Evolutionary conservation across 2,113 vertebrate species (phyloP), one percentile per base, ranked within the genome.

Genomic region (Gymnobelideus leadbeateri): DNA sequence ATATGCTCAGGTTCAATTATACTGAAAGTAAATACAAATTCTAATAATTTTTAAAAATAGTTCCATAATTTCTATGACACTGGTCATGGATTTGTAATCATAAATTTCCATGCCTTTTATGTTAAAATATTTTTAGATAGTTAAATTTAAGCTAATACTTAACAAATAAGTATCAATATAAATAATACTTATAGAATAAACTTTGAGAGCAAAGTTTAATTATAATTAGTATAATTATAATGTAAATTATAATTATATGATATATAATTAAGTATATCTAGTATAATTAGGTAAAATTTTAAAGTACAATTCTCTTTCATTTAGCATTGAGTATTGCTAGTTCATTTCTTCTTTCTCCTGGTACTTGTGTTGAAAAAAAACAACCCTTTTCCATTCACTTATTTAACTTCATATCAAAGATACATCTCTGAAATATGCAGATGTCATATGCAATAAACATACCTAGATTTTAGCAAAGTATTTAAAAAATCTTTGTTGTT

Each of bases 81-180:
- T 26, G 89, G 37, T 95, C 43, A 92, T 14, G 95, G 89, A 96
- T 53, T 68, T 94, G 0, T 89, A 95, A 96, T 23, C 24, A 47
- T 31, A 37, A 68, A 37, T 91, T 95, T 89, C 46, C 51, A 28
- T 93, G 23, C 2, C 91, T 68, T 92, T 94, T 95, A 68, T 94
- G 55, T 94, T n/a, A 95, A 90, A 61, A 61, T 61, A 61, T 61
- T 28, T 55, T 31, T 68, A 96, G 49, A 51, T 95, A 51, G 37
- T 46, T 92, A 89, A 55, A 92, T 52, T 68, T 68, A 68, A 68
- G 37, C 55, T 57, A 57, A 57, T 68, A 2, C 26, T 57, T 57
- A 52, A 89, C 90, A 54, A 94, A 50, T 93, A 89, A 93, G 77
- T 93, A 55, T 90, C 61, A 31, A 94, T 84, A 3, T 49, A 90